These are phyloP conservation scores for Hucho hucho DNA, from an alignment of 2,113 vertebrate genomes.

Conservation along the genomic window DNA sequence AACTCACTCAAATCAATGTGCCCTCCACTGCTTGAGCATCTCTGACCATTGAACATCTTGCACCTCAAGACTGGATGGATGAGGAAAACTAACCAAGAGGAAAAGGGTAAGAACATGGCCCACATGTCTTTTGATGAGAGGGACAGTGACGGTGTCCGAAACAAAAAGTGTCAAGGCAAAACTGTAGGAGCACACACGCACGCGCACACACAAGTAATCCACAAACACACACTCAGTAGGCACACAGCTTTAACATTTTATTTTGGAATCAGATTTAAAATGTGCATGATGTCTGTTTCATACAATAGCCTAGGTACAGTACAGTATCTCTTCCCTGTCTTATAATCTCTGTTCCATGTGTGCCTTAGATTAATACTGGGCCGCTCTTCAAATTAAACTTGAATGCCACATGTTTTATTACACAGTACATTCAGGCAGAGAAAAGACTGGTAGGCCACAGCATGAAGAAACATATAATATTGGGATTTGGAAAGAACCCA, in stretches of 20 bases:
- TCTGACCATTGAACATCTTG: conserved; percentile 66
- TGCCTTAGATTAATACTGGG: conserved; percentile 53
- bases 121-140: conserved; percentile 12
- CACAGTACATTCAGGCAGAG: conserved; percentile 47
- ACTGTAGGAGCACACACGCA: neutral
- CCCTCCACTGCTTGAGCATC: conserved; percentile 82
- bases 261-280: conserved; percentile 34
- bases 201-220: conserved; percentile 1
- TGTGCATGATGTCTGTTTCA: conserved; percentile 29
- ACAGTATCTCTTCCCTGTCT: conserved; percentile 19
- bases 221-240: neutral
- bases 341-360: conserved; percentile 45
- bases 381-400: conserved; percentile 67
- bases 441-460: conserved; percentile 42
- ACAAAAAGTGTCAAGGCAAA: conserved; percentile 23
- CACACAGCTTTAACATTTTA: conserved; percentile 8
- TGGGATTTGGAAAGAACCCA: conserved; percentile 50
- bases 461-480: conserved; percentile 57
- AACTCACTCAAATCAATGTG: conserved; percentile 89
- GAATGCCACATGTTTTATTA: conserved; percentile 76
- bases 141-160: conserved; percentile 2
- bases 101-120: conserved; percentile 47
- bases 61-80: conserved; percentile 38
- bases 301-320: conserved; percentile 7
- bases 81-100: conserved; percentile 62